These are phyloP conservation scores for Alloplasta piceator DNA, from an alignment of 2,888 invertebrate species.

Conservation along the genomic window DNA sequence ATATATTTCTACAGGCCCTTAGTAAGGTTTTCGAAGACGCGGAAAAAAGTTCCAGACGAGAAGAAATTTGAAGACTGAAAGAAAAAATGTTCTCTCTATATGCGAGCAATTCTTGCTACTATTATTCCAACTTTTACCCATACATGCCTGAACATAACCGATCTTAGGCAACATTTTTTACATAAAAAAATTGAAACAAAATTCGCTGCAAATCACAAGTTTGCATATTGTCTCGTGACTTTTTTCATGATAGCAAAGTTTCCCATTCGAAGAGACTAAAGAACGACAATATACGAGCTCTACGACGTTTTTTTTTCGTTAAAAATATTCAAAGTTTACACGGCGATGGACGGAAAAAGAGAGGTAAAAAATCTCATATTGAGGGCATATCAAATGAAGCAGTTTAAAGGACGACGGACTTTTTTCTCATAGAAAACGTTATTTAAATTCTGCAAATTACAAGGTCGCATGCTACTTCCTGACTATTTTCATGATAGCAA, in stretches of 20 bases:
- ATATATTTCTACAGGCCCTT: slow-evolving; percentile 4
- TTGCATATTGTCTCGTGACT: not conserved
- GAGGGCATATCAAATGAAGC: no score
- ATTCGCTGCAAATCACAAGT: not conserved
- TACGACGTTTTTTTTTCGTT: not conserved
- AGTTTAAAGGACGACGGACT: no score
- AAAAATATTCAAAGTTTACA: slow-evolving; percentile 10
- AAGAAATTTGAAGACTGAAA: slow-evolving; percentile 20
- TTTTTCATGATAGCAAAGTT: not conserved
- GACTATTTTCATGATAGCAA: no score
- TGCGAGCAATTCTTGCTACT: no score
- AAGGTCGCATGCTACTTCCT: no score
- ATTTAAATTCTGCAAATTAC: no score
- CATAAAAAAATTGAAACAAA: not conserved
- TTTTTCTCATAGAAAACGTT: no score
- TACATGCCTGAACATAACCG: no score
- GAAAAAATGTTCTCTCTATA: slow-evolving; percentile 15
- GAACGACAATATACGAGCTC: no score
- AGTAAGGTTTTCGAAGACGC: slow-evolving; percentile 31
- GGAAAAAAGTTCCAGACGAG: slow-evolving; percentile 9
- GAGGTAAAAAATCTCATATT: not conserved
- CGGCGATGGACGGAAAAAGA: not conserved
- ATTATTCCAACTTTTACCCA: no score
- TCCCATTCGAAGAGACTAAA: not conserved
- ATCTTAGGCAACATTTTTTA: not conserved